Evolutionary conservation across 2,113 vertebrate genomes (phyloP), one percentile per base, ranked within the genome.

Genomic region (Podarcis cretensis): DNA sequence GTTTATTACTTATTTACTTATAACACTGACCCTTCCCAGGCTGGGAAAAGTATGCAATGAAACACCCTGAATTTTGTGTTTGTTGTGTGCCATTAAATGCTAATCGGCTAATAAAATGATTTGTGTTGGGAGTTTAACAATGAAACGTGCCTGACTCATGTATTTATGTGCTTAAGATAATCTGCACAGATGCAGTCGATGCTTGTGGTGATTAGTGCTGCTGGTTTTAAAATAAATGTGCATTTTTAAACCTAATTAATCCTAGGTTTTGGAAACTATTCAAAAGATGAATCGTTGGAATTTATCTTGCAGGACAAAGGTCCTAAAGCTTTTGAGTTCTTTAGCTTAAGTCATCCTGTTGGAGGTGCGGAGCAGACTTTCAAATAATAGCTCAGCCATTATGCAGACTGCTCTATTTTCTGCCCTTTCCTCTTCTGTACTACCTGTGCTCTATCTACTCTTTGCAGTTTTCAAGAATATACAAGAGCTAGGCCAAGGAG

Each of bases 1-100:
- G 18, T 63, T 63, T 63, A 63, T 63, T 63, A 20, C 4, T 63
- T 63, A 63, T 63, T 63, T 63, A 20, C 18, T 63, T 68, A 69
- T 30, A 69, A 69, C 68, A 7, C 27, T 54, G 2, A 63, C 59
- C 59, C 59, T 63, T 63, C 16, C 59, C 59, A 63, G 59, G 59
- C 59, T 63, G 59, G 59, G 59, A 27, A 43, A n/a, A 85, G 84
- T 87, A 87, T 93, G 90, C 85, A 91, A 90, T 27, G 75, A 81
- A 81, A 84, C 81, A 0, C 1, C 8, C 43, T 78, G 54, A 73
- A 87, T 85, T 75, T 90, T 1, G 30, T 48, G 77, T 91, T 93
- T 69, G 25, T n/a, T 93, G 89, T 81, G 81, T 87, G 83, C 77
- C 90, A 89, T 91, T 93, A 80, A 91, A 35, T 73, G 40, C 93